These are phyloP conservation scores for Phthorimaea operculella DNA, from an alignment of 1,140 invertebrate genomes.

Conservation along the genomic window DNA sequence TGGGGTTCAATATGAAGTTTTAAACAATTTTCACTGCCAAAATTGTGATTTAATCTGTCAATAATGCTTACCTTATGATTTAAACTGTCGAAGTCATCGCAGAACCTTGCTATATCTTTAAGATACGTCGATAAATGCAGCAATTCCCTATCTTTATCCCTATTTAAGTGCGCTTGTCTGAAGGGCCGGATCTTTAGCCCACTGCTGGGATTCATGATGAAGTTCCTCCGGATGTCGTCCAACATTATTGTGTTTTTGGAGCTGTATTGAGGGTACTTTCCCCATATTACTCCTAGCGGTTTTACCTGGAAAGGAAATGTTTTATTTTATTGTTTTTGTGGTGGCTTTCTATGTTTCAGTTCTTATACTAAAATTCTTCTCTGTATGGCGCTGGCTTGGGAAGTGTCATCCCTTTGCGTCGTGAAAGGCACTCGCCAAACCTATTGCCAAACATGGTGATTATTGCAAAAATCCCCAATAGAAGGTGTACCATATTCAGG, in stretches of 20 bases:
- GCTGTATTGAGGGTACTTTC: conserved; percentile 89
- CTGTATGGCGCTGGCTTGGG: too few relatives aligned
- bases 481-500: too few relatives aligned
- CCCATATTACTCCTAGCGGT: conserved; percentile 97
- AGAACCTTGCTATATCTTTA: conserved; percentile 81
- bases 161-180: conserved; percentile 88
- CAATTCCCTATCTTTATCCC: conserved; percentile 86
- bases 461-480: too few relatives aligned
- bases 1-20: conserved; percentile 99
- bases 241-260: conserved; percentile 98
- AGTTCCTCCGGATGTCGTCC: conserved; percentile 96
- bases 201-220: conserved; percentile 97
- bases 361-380: too few relatives aligned
- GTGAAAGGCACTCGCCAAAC: too few relatives aligned
- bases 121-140: conserved; percentile 87
- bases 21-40: too few relatives aligned
- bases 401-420: too few relatives aligned
- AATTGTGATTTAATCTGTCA: too few relatives aligned
- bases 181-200: conserved; percentile 93
- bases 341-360: too few relatives aligned
- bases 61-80: conserved; percentile 75
- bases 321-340: too few relatives aligned
- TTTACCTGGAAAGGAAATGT: conserved; percentile 82
- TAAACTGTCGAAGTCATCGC: conserved; percentile 84
- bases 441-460: too few relatives aligned